phyloP scores from a whole-genome alignment of 2,888 invertebrate species.

The Amphipoea oculea region DNA sequence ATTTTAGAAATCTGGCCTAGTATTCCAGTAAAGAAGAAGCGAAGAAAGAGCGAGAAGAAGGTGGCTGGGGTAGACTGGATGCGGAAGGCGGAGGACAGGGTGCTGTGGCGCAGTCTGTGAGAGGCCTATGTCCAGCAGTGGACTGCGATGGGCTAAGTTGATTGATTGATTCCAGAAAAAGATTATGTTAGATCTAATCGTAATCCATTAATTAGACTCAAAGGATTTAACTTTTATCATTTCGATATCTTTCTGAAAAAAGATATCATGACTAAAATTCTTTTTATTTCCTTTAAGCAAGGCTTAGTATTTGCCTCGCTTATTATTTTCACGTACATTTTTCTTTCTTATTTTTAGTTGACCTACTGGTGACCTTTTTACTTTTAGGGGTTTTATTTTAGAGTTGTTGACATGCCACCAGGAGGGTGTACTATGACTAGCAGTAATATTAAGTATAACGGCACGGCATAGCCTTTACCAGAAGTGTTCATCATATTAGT shows the following conservation, averaged over 20 bases:
- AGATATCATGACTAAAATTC: neutral
- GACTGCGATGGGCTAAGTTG: no score
- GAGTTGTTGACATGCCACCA: slow-evolving; percentile 16
- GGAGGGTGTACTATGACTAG: slow-evolving; percentile 7
- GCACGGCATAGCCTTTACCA: neutral
- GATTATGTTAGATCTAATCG: slow-evolving; percentile 35
- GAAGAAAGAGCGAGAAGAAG: no score
- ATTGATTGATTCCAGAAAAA: slow-evolving; percentile 5
- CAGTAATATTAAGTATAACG: neutral
- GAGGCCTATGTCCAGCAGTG: no score
- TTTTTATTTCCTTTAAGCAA: slow-evolving; percentile 24
- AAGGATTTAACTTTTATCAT: slow-evolving; percentile 44
- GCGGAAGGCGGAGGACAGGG: no score
- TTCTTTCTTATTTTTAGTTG: slow-evolving; percentile 40
- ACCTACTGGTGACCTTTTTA: slow-evolving; percentile 44
- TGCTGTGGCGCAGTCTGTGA: no score
- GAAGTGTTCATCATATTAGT: neutral
- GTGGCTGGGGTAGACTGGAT: no score
- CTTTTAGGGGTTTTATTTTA: slow-evolving; percentile 34
- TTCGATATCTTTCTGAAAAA: slow-evolving; percentile 31
- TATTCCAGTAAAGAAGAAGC: no score
- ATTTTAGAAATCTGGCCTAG: slow-evolving; percentile 14
- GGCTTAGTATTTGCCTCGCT: slow-evolving; percentile 11
- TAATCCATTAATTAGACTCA: slow-evolving; percentile 38
- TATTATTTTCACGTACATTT: slow-evolving; percentile 18